Percentiles rank a stretch among this genome's conserved stretches.
These are phyloP conservation scores for Callinectes sapidus DNA, from an alignment of 2,888 invertebrate species.

Conservation along the genomic window DNA sequence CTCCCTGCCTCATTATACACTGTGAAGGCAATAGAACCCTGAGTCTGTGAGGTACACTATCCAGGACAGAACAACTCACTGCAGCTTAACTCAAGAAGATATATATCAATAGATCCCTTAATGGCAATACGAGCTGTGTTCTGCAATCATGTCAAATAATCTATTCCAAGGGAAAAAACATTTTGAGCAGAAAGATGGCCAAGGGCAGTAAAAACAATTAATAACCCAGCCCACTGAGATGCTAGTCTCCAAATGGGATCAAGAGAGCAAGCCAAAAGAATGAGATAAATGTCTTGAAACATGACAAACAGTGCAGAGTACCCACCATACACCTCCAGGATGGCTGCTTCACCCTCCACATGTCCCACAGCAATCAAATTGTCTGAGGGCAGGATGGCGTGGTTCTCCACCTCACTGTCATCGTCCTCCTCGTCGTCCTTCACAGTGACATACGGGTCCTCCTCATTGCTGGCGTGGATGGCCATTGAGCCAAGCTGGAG, in stretches of 20 bases:
- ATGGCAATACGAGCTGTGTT: neutral
- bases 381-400: constrained; percentile 89
- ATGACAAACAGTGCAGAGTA: constrained; percentile 50
- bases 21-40: constrained; percentile 76
- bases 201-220: too few species aligned
- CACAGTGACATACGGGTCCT: constrained; percentile 77
- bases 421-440: constrained; percentile 79
- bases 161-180: neutral
- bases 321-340: constrained; percentile 91
- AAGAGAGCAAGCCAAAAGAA: too few species aligned
- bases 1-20: constrained; percentile 94
- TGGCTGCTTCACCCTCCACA: constrained; percentile 89
- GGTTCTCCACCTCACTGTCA: constrained; percentile 86
- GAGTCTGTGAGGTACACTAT: neutral
- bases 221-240: too few species aligned
- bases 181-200: too few species aligned
- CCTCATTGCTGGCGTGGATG: constrained; percentile 76
- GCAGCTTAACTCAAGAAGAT: neutral
- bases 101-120: too few species aligned
- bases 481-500: constrained; percentile 74
- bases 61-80: neutral
- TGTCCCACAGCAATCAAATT: constrained; percentile 92
- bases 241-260: too few species aligned
- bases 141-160: neutral
- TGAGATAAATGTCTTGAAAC: too few species aligned